Percentiles rank a stretch among this genome's conserved stretches.
Conservation (phyloP, 2,888 invertebrate genomes). For the Dynastes grantii region DNA sequence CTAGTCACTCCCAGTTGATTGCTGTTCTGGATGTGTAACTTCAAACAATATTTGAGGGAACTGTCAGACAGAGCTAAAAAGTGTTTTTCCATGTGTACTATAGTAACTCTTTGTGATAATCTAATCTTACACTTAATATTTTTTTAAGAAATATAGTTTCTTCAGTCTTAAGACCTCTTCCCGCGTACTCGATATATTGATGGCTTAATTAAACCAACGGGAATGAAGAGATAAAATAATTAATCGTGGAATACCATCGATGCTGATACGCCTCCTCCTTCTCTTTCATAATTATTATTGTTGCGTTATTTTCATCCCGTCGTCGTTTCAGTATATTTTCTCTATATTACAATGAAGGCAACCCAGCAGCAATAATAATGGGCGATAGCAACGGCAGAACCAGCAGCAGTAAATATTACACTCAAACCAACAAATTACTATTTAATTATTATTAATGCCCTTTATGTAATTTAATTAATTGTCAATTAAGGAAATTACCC, state of each 20-base stretch:
- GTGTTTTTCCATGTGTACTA: too few relatives aligned
- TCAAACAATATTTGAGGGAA: too few relatives aligned
- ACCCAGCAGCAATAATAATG: background rate
- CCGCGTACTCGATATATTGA: conserved; percentile 52
- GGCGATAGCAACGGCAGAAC: background rate
- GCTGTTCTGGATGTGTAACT: too few relatives aligned
- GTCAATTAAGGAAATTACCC: conserved; percentile 66
- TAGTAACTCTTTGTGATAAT: too few relatives aligned
- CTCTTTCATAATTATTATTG: too few relatives aligned
- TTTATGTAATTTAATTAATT: conserved; percentile 67
- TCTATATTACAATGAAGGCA: conserved; percentile 44
- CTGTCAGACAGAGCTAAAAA: too few relatives aligned
- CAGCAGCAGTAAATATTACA: conserved; percentile 54
- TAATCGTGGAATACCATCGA: conserved; percentile 57
- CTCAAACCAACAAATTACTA: conserved; percentile 59
- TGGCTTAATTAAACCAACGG: conserved; percentile 65
- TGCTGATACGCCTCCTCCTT: conserved; percentile 10
- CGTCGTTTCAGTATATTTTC: conserved; percentile 49
- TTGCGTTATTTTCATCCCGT: conserved; percentile 2
- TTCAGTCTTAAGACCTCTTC: background rate
- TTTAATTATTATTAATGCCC: conserved; percentile 64
- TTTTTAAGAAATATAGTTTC: background rate
- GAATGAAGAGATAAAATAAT: conserved; percentile 61
- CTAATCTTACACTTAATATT: too few relatives aligned
- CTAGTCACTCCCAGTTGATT: too few relatives aligned